Conservation (phyloP, 2,888 invertebrate species). For the Apamea monoglypha region DNA sequence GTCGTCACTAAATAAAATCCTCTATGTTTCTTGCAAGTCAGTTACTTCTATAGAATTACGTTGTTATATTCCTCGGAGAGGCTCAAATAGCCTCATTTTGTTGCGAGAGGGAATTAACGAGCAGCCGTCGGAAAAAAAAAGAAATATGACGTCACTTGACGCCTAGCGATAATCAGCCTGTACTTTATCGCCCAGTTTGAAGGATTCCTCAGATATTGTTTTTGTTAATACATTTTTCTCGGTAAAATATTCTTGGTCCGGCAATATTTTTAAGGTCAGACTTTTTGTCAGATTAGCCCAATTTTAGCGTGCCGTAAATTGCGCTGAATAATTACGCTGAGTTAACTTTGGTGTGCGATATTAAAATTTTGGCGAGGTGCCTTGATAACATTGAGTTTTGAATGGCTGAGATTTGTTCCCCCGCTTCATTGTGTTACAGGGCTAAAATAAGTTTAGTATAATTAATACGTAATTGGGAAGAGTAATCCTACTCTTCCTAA, state of each 20-base stretch:
- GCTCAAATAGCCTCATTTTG: constrained; percentile 79
- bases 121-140: constrained; percentile 74
- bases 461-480: constrained; percentile 26
- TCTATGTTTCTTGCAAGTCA: constrained; percentile 73
- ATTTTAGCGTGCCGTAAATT: constrained; percentile 65
- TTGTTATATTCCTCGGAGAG: constrained; percentile 73
- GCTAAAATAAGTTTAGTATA: constrained; percentile 44
- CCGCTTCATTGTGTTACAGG: constrained; percentile 37
- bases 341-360: constrained; percentile 63
- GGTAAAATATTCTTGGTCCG: constrained; percentile 50
- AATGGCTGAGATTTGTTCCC: constrained; percentile 52
- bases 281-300: constrained; percentile 63
- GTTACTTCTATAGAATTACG: constrained; percentile 73
- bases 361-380: constrained; percentile 60
- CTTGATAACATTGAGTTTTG: constrained; percentile 57
- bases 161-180: constrained; percentile 77
- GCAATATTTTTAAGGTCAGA: constrained; percentile 63
- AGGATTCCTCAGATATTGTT: constrained; percentile 73
- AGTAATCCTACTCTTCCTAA: too few relatives aligned
- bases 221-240: constrained; percentile 72
- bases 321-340: constrained; percentile 60
- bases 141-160: constrained; percentile 80
- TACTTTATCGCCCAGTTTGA: constrained; percentile 75
- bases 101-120: constrained; percentile 78
- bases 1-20: constrained; percentile 56